These are phyloP conservation scores for Thecophora atra DNA, from an alignment of 2,888 invertebrate species.

Conservation along the genomic window DNA sequence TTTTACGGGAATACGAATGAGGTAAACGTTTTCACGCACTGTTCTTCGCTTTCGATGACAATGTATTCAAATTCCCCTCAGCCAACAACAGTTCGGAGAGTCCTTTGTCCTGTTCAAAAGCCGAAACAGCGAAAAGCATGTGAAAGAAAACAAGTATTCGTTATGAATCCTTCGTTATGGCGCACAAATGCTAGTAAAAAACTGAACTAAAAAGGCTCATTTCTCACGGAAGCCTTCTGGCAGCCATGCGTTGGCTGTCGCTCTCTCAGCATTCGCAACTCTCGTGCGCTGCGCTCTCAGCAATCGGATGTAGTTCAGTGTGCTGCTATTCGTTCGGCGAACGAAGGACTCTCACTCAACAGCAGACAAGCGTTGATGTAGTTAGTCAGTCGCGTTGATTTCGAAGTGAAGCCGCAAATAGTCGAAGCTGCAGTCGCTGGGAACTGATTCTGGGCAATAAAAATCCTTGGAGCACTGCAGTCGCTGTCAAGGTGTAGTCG, in stretches of 20 bases:
- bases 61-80: too few species aligned
- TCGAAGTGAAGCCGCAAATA: not conserved
- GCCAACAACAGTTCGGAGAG: too few species aligned
- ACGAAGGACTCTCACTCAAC: constrained; percentile 8
- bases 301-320: constrained; percentile 54
- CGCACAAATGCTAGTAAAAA: too few species aligned
- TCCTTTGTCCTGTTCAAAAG: too few species aligned
- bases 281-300: constrained; percentile 19
- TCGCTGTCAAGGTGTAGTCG: constrained; percentile 40
- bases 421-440: not conserved
- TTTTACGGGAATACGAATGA: too few species aligned
- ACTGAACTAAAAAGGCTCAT: too few species aligned
- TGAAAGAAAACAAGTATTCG: too few species aligned
- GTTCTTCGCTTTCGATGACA: too few species aligned
- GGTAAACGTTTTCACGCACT: too few species aligned
- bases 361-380: constrained; percentile 15
- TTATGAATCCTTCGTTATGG: too few species aligned
- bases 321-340: too few species aligned
- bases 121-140: too few species aligned
- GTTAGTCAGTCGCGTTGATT: not conserved
- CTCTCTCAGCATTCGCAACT: constrained; percentile 35
- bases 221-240: not conserved
- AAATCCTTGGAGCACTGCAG: constrained; percentile 12
- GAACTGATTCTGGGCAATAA: not conserved
- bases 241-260: not conserved